These are phyloP conservation scores for Megamerina dolium DNA, from an alignment of 2,888 invertebrate genomes.

Conservation along the genomic window DNA sequence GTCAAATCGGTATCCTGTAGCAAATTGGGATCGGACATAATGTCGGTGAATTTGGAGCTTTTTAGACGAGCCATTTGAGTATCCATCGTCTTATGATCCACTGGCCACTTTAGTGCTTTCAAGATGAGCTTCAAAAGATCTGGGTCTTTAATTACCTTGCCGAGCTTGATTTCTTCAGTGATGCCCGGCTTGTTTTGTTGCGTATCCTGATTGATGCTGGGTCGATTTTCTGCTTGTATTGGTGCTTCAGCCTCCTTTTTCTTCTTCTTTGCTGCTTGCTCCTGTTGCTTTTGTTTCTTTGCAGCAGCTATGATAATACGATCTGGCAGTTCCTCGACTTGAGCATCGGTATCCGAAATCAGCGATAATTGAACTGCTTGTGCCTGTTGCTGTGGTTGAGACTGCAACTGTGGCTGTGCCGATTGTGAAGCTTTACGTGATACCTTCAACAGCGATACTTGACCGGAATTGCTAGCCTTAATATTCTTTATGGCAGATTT, in stretches of 20 bases:
- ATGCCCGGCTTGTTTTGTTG: conserved; percentile 17
- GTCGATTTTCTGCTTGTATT: conserved; percentile 2
- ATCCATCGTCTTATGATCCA: conserved; percentile 34
- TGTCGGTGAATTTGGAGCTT: conserved; percentile 40
- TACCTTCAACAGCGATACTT: conserved; percentile 36
- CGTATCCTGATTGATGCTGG: background rate
- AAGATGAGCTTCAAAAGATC: conserved; percentile 47
- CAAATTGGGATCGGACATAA: conserved; percentile 44
- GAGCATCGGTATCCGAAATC: conserved; percentile 5
- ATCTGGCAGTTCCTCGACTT: conserved; percentile 16
- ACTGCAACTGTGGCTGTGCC: background rate
- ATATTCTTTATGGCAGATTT: conserved; percentile 38
- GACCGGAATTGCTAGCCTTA: conserved; percentile 32
- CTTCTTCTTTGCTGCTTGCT: conserved; percentile 4
- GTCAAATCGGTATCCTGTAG: conserved; percentile 46
- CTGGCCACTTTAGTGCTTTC: conserved; percentile 47
- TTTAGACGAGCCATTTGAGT: conserved; percentile 41
- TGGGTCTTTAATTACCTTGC: conserved; percentile 45
- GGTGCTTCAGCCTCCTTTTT: background rate
- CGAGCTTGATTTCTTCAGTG: conserved; percentile 40
- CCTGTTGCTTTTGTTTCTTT: conserved; percentile 6
- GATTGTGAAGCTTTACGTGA: conserved; percentile 24
- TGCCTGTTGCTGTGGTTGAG: background rate
- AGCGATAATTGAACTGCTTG: background rate
- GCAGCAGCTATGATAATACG: conserved; percentile 18